Percentiles rank a stretch among this genome's conserved stretches.
phyloP scores from a whole-genome alignment of 1,140 invertebrate genomes.

The Rhopalosiphum padi region DNA sequence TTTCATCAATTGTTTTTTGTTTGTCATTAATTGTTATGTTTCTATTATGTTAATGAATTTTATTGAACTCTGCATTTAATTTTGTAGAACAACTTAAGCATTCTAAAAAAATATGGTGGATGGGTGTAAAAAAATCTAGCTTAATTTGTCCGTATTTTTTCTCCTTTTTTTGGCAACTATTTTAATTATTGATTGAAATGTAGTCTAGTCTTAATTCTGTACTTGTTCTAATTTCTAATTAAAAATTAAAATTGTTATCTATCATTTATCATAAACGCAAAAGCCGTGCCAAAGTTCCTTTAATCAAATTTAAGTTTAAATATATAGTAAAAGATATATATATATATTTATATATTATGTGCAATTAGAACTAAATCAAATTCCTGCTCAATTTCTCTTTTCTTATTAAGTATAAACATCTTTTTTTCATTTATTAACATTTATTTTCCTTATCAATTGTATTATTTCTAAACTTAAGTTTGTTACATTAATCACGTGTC shows the following conservation, averaged over 20 bases:
- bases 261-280: constrained; percentile 12
- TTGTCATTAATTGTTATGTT: constrained; percentile 46
- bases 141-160: constrained; percentile 32
- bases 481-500: constrained; percentile 50
- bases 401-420: not conserved
- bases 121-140: constrained; percentile 35
- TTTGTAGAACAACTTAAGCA: constrained; percentile 31
- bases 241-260: not conserved
- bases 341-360: not conserved
- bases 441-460: constrained; percentile 27
- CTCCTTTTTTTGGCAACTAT: not conserved
- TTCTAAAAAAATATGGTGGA: constrained; percentile 48
- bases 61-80: constrained; percentile 42
- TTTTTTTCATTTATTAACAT: constrained; percentile 17
- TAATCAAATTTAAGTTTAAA: constrained; percentile 52
- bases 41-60: constrained; percentile 55
- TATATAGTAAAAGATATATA: constrained; percentile 28
- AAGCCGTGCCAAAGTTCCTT: constrained; percentile 57
- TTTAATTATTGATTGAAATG: constrained; percentile 31
- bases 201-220: constrained; percentile 52
- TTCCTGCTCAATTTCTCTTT: constrained; percentile 45
- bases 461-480: constrained; percentile 45
- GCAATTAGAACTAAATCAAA: constrained; percentile 51
- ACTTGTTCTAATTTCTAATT: constrained; percentile 26
- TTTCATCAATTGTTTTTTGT: constrained; percentile 40